A percentile compares a stretch with the other conserved stretches of the same genome.
Conservation (phyloP, 1,140 invertebrate species). For the Sitobion miscanthi region DNA sequence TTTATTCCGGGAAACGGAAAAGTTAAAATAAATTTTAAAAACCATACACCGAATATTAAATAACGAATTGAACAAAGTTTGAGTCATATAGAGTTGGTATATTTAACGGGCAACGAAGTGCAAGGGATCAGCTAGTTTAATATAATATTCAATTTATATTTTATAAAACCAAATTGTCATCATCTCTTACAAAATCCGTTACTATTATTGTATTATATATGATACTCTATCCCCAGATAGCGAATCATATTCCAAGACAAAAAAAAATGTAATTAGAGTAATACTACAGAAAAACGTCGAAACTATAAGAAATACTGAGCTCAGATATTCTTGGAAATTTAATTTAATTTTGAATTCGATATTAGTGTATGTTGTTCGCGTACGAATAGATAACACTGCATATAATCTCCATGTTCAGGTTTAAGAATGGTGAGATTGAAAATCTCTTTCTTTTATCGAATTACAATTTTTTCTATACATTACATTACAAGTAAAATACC, state of each 20-base stretch:
- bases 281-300: neutral
- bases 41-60: too few species aligned
- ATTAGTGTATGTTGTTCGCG: neutral
- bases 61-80: too few species aligned
- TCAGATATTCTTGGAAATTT: neutral
- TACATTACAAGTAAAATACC: too few species aligned
- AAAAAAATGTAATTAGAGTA: neutral
- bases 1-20: too few species aligned
- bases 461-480: neutral
- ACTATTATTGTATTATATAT: neutral
- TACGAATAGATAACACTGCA: neutral
- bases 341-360: constrained; percentile 3
- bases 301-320: neutral
- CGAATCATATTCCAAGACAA: neutral
- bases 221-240: neutral
- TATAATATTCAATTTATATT: too few species aligned
- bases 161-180: neutral
- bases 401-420: neutral
- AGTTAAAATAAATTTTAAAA: too few species aligned
- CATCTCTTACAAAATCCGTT: neutral
- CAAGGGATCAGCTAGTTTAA: too few species aligned
- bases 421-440: neutral
- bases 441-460: neutral
- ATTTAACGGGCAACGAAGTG: too few species aligned
- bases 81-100: too few species aligned